A percentile compares a stretch with the other conserved stretches of the same genome.
phyloP scores from a whole-genome alignment of 53 echinoderm and acorn worm genomes.

The Mesocentrotus franciscanus region DNA sequence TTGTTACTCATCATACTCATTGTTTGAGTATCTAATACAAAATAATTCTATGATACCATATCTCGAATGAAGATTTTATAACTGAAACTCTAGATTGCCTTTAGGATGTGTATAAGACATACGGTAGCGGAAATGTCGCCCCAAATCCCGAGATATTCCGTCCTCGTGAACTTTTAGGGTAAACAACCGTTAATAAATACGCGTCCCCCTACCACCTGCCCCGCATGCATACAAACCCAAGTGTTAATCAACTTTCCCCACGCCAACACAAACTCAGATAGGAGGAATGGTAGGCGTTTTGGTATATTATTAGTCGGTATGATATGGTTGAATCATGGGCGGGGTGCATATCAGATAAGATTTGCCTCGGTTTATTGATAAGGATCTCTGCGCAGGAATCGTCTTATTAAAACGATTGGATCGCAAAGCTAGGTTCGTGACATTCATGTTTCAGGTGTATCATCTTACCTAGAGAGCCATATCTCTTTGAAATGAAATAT shows the following conservation, averaged over 20 bases:
- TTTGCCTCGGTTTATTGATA: constrained; percentile 17
- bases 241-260: constrained; percentile 57
- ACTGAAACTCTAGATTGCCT: neutral
- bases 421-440: neutral
- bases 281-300: constrained; percentile 6
- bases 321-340: neutral
- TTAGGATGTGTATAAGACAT: neutral
- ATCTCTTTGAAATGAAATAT: neutral
- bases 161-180: constrained; percentile 25
- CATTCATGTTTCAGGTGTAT: constrained; percentile 14
- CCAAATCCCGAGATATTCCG: constrained; percentile 24
- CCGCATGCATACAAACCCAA: constrained; percentile 45
- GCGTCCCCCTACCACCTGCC: constrained; percentile 45
- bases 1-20: neutral
- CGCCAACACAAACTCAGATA: constrained; percentile 12
- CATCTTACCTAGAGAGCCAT: neutral
- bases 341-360: constrained; percentile 14
- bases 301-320: constrained; percentile 10
- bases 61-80: neutral
- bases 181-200: constrained; percentile 63
- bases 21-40: neutral
- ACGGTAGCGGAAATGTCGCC: neutral
- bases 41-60: neutral
- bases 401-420: constrained; percentile 37
- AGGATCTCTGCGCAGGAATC: neutral